Evolutionary conservation across 2,888 invertebrate genomes (phyloP).

Genomic region (Parelbella ahira): DNA sequence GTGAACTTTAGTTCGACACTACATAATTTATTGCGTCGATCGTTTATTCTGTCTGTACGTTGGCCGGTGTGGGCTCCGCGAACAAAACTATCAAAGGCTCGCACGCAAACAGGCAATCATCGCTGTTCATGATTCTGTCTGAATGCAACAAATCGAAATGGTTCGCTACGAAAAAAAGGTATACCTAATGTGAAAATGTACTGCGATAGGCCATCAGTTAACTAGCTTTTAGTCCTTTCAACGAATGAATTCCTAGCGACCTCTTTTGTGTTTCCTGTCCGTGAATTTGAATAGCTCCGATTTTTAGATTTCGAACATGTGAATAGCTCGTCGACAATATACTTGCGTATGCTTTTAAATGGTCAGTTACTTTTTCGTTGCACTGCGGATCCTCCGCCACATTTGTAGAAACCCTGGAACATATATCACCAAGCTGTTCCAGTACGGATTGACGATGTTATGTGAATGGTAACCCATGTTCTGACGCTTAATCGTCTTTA

Average conservation of each 20-base stretch:
- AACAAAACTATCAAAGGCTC: constrained; percentile 47
- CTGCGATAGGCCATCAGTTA: constrained; percentile 19
- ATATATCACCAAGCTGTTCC: no score
- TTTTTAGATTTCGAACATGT: background rate
- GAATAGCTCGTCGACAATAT: no score
- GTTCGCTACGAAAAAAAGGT: constrained; percentile 13
- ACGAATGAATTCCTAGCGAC: no score
- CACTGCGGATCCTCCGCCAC: no score
- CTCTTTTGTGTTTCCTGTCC: constrained; percentile 1
- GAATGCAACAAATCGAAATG: constrained; percentile 66
- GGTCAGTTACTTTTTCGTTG: constrained; percentile 1
- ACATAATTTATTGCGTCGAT: constrained; percentile 19
- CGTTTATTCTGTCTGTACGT: constrained; percentile 16
- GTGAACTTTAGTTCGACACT: constrained; percentile 16
- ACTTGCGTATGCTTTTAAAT: no score
- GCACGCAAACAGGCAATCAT: constrained; percentile 72
- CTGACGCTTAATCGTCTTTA: no score
- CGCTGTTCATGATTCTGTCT: constrained; percentile 49
- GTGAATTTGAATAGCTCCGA: constrained; percentile 3
- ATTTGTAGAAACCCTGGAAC: no score
- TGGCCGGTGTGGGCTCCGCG: constrained; percentile 16
- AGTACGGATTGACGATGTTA: no score
- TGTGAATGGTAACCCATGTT: no score
- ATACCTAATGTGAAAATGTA: constrained; percentile 13
- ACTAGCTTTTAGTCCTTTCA: constrained; percentile 15